Evolutionary conservation across 2,888 invertebrate species (phyloP).

Genomic region (Pediacus dermestoides): DNA sequence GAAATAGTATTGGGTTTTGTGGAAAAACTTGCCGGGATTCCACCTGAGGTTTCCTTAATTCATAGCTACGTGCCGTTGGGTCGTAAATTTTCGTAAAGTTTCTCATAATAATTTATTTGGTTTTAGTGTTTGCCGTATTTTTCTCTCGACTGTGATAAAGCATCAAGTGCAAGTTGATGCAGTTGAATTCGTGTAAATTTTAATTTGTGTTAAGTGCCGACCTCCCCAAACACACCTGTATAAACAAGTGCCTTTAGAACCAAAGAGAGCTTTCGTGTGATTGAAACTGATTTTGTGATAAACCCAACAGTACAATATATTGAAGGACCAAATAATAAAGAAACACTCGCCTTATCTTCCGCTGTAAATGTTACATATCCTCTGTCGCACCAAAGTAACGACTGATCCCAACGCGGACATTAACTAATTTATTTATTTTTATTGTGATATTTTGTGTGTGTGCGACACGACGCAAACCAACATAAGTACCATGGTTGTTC

Average conservation of each 20-base stretch:
- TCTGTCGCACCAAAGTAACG: slow-evolving; percentile 16
- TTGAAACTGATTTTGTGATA: no score
- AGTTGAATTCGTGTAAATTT: slow-evolving; percentile 16
- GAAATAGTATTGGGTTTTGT: no score
- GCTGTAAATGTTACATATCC: slow-evolving; percentile 20
- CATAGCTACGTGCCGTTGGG: slow-evolving; percentile 15
- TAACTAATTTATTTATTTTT: slow-evolving; percentile 9
- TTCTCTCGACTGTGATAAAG: slow-evolving; percentile 30
- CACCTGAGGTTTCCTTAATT: slow-evolving; percentile 18
- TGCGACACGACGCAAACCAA: slow-evolving; percentile 16
- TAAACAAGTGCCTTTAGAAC: no score
- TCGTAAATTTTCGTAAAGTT: slow-evolving; percentile 10
- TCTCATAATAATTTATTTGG: slow-evolving; percentile 15
- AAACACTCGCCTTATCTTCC: slow-evolving; percentile 6
- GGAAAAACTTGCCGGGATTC: no score
- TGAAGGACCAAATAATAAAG: no score
- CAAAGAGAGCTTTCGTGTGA: no score
- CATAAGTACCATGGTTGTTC: slow-evolving; percentile 56
- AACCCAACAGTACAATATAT: no score
- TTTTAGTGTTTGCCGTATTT: slow-evolving; percentile 20
- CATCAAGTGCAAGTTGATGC: slow-evolving; percentile 13
- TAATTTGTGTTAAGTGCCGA: slow-evolving; percentile 23
- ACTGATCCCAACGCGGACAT: no score
- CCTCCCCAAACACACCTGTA: no score
- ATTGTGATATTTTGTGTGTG: slow-evolving; percentile 22